phyloP scores from a whole-genome alignment of 2,113 vertebrate species.

The Phylloscopus whistleri region DNA sequence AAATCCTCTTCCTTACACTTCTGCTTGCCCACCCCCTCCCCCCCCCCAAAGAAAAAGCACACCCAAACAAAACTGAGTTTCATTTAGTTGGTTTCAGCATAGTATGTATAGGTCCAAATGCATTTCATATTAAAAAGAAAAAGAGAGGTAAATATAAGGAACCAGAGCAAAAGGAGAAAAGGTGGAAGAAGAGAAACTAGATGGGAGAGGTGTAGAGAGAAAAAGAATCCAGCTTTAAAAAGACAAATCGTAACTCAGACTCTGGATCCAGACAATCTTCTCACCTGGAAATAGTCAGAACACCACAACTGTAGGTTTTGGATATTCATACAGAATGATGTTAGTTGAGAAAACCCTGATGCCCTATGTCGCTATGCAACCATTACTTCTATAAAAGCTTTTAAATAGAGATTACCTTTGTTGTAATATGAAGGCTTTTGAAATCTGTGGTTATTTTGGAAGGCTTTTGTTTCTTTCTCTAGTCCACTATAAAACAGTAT shows the following conservation, averaged over 20 bases:
- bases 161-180: neutral
- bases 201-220: neutral
- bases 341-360: neutral
- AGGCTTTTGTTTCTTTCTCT: neutral
- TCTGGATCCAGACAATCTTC: neutral
- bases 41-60: fast-evolving
- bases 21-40: fast-evolving
- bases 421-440: neutral
- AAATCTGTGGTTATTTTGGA: neutral
- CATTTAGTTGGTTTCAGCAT: neutral
- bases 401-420: neutral
- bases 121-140: neutral
- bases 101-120: neutral
- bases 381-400: neutral
- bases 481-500: neutral
- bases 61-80: neutral
- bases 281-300: neutral
- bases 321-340: neutral
- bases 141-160: neutral
- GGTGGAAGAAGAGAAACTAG: neutral
- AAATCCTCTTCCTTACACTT: neutral
- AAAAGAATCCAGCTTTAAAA: neutral
- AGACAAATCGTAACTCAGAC: neutral
- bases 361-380: neutral
- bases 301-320: neutral